phyloP scores from a whole-genome alignment of 2,797 vertebrate species.

The Hyperoplus lanceolatus region DNA sequence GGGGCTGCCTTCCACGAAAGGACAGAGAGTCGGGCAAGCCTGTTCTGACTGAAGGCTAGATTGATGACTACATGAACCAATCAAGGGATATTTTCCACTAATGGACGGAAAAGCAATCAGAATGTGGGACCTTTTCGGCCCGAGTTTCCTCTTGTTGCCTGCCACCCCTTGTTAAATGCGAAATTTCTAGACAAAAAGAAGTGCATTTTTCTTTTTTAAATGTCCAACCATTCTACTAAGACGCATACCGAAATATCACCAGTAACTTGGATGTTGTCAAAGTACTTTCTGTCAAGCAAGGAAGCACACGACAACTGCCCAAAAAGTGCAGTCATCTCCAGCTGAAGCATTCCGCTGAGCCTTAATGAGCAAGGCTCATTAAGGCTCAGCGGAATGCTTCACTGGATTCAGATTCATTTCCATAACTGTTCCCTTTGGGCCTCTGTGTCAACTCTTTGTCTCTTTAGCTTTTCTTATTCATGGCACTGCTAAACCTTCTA shows the following conservation, averaged over 20 bases:
- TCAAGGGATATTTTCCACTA: no score
- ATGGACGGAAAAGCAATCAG: no score
- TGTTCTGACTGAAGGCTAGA: no score
- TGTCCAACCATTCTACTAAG: not conserved
- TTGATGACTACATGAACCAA: no score
- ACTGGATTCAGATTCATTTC: conserved; percentile 54
- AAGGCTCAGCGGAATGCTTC: conserved; percentile 41
- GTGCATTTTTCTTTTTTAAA: not conserved
- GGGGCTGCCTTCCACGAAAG: no score
- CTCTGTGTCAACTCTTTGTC: conserved; percentile 45
- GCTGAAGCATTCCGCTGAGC: not conserved
- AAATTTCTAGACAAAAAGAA: not conserved
- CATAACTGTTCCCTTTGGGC: conserved; percentile 52
- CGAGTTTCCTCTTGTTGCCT: no score
- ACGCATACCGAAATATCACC: not conserved
- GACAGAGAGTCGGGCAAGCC: no score
- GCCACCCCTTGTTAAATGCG: no score
- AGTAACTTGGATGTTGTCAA: not conserved
- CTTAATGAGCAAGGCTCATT: conserved; percentile 35
- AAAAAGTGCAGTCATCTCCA: conserved; percentile 21
- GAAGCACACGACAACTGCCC: conserved; percentile 1
- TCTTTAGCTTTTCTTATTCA: conserved; percentile 56
- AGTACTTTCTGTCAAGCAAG: conserved; percentile 21
- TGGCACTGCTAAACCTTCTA: conserved; percentile 28
- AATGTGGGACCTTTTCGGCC: no score